A percentile compares a stretch with the other conserved stretches of the same genome.
These are phyloP conservation scores for Marmota flaviventris DNA, from an alignment of 2,113 vertebrate species.

Conservation along the genomic window DNA sequence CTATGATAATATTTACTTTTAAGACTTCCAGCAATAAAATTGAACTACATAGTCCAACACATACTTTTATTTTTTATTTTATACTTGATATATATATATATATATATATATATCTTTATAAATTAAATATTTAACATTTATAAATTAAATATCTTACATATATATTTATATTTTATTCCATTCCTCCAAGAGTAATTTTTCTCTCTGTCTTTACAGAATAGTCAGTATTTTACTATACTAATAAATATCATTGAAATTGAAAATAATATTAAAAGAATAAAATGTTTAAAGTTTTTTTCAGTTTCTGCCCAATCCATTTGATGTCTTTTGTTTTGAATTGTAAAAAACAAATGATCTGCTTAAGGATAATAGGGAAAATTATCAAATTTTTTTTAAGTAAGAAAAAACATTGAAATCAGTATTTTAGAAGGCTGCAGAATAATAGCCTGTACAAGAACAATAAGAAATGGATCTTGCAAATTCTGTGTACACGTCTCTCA, in stretches of 20 bases:
- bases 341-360: neutral
- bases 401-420: neutral
- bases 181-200: constrained; percentile 28
- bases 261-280: constrained; percentile 29
- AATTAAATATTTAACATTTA: too few species aligned
- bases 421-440: neutral
- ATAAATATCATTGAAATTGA: neutral
- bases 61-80: neutral
- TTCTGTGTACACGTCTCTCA: neutral
- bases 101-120: too few species aligned
- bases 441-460: neutral
- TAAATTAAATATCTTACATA: too few species aligned
- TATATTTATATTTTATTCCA: neutral
- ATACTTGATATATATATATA: too few species aligned
- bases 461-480: neutral
- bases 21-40: constrained; percentile 23
- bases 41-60: neutral
- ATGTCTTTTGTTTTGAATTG: constrained; percentile 21
- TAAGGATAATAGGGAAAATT: neutral
- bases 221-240: neutral
- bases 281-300: neutral
- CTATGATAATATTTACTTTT: neutral
- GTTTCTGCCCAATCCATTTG: neutral
- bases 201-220: neutral
- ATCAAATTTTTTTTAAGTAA: constrained; percentile 5